Base-by-base conservation (phyloP, 2,797 vertebrate species). In the Sciaenops ocellatus region DNA sequence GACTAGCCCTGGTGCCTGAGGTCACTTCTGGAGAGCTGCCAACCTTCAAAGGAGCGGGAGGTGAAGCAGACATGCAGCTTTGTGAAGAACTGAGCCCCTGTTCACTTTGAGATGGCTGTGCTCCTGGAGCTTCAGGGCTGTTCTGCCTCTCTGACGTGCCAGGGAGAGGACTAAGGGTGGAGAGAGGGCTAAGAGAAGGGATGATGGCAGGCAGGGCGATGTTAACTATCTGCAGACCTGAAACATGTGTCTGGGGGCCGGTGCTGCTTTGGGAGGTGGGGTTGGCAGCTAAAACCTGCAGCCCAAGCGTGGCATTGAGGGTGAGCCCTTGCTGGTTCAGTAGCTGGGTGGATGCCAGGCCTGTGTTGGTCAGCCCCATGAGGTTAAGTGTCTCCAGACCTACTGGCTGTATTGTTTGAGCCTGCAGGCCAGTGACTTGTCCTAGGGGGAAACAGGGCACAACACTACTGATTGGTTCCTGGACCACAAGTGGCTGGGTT, bases 151-250 rank as follows among this genome's bases (percentile, higher is more conserved):
- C 94, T 0, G 68, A 76, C 22, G 81, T 73, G 20, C 85, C 76
- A 0, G 93, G 90, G 11, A 93, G 87, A 38, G 94, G 93, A 44
- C 95, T 90, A 0, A 97, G 95, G 0, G 85, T 94, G 86, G 15
- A 70, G 0, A 96, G 85, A 0, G 96, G 96, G 79, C 96, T 95
- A 16, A 98, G 92, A 0, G 98, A 96, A 16, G 98, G 97, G 52
- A 99, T 97, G 76, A 99, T 90, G 26, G 98, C 93, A 0, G 98
- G 98, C 82, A 99, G 87, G 52, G 97, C 95, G 2, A 99, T 97
- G 92, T 99, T 99, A 2, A 99, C 86, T 56, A 99, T 97, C 93
- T 99, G 98, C 70, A 99, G 92, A 34, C 97, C 94, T 0, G 98
- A 96, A 34, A 98, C 89, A 74, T 96, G 97, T 0, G 95, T 86